These are phyloP conservation scores for Paguma larvata DNA, from an alignment of 2,797 vertebrate genomes.

Conservation along the genomic window DNA sequence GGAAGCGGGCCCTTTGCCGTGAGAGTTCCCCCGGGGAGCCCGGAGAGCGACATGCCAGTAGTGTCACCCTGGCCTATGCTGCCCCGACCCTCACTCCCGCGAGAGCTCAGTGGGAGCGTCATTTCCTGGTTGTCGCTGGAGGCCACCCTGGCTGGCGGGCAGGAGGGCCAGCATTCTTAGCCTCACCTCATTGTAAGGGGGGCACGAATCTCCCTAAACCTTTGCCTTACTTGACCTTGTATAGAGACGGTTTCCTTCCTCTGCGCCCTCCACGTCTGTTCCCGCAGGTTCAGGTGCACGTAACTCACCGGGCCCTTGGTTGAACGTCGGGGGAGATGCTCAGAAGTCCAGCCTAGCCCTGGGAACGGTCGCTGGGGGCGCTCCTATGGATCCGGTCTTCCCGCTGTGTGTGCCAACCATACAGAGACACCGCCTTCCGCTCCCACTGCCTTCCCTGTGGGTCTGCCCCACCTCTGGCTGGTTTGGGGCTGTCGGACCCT, in stretches of 20 bases:
- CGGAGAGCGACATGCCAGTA: background rate
- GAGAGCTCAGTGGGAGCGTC: background rate
- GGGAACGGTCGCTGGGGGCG: background rate
- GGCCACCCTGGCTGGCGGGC: background rate
- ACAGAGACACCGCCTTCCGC: no score
- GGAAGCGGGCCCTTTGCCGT: background rate
- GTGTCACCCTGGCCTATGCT: background rate
- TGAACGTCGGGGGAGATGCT: background rate
- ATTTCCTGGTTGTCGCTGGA: background rate
- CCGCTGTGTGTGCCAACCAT: background rate
- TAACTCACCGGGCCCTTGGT: background rate
- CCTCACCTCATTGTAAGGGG: background rate
- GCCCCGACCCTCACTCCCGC: background rate
- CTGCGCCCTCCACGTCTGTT: background rate
- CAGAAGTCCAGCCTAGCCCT: background rate
- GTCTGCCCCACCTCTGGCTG: background rate
- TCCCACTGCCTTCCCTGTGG: background rate
- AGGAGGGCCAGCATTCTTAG: background rate
- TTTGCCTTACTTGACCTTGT: background rate
- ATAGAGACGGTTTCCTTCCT: background rate
- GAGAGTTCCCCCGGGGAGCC: background rate
- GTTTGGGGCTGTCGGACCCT: no score
- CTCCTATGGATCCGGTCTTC: accelerated
- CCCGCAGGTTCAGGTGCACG: background rate
- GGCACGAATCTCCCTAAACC: background rate